Conservation (phyloP, 1,140 invertebrate genomes). For the Drosophila sucinea region DNA sequence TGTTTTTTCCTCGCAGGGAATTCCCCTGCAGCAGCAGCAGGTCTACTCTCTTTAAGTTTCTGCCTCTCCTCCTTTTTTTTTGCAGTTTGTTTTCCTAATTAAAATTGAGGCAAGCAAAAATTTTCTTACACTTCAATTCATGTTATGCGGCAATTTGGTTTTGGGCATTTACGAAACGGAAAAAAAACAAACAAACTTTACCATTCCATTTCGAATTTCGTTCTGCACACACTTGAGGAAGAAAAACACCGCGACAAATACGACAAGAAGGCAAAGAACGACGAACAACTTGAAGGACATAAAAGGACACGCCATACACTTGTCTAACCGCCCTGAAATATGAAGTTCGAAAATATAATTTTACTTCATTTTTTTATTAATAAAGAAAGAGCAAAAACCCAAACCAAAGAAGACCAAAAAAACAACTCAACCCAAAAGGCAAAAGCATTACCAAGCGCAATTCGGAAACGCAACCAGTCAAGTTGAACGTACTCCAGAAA, state of each 20-base stretch:
- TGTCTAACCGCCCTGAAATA: constrained; percentile 65
- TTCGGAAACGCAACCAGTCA: constrained; percentile 69
- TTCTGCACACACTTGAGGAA: constrained; percentile 43
- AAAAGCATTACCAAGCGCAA: constrained; percentile 61
- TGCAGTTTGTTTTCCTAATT: background rate
- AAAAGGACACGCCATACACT: constrained; percentile 64
- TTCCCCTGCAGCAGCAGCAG: constrained; percentile 4
- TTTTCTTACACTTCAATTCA: constrained; percentile 24
- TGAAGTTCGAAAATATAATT: constrained; percentile 80
- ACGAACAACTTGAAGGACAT: constrained; percentile 42
- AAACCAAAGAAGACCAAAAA: constrained; percentile 6
- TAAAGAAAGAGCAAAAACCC: constrained; percentile 21
- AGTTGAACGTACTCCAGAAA: constrained; percentile 75
- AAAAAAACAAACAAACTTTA: constrained; percentile 1
- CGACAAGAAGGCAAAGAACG: background rate
- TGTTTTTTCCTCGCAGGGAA: background rate
- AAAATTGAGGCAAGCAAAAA: constrained; percentile 2
- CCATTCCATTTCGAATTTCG: background rate
- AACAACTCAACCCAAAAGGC: constrained; percentile 1
- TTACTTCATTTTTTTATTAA: constrained; percentile 64
- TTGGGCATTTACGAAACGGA: constrained; percentile 6
- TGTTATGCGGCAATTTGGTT: constrained; percentile 38
- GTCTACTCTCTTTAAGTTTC: background rate
- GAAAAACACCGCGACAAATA: constrained; percentile 17
- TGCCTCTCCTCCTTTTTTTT: background rate